A percentile compares a stretch with the other conserved stretches of the same genome.
Evolutionary conservation across 2,797 vertebrate genomes (phyloP).

Genomic region (Phalanger gymnotis): DNA sequence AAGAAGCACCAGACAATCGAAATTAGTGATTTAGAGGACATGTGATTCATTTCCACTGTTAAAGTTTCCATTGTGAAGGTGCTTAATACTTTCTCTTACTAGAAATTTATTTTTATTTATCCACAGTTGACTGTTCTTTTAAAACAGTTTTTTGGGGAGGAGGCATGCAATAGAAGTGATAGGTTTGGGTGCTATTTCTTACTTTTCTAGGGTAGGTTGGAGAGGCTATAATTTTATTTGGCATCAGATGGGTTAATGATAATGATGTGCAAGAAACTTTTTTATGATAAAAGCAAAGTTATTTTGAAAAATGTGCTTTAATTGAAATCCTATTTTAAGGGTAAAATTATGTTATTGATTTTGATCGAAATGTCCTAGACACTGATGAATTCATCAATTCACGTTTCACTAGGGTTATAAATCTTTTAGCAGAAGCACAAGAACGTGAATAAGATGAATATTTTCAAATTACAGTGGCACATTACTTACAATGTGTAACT

Average conservation of each 20-base stretch:
- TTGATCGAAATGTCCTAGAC: conserved; percentile 82
- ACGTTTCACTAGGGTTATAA: conserved; percentile 79
- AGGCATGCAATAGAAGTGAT: conserved; percentile 11
- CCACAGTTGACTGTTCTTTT: conserved; percentile 33
- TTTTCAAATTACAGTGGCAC: conserved; percentile 81
- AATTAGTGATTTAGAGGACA: background rate
- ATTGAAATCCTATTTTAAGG: conserved; percentile 85
- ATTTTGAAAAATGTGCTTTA: conserved; percentile 82
- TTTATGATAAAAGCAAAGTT: conserved; percentile 81
- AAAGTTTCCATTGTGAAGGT: conserved; percentile 3
- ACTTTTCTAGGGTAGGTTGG: conserved; percentile 35
- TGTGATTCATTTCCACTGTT: background rate
- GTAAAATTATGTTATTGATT: conserved; percentile 88
- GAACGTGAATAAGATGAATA: conserved; percentile 80
- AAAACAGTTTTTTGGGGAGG: background rate
- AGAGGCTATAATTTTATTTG: conserved; percentile 27
- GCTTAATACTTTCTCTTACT: conserved; percentile 23
- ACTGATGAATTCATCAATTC: conserved; percentile 86
- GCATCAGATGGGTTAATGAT: conserved; percentile 76
- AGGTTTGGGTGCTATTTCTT: conserved; percentile 28
- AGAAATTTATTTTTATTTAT: conserved; percentile 52
- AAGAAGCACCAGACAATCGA: background rate
- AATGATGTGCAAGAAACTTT: conserved; percentile 63
- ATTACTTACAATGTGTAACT: conserved; percentile 73
- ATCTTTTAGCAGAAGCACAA: conserved; percentile 81